These are phyloP conservation scores for Rhinophrynus dorsalis DNA, from an alignment of 2,797 vertebrate species.

Conservation along the genomic window DNA sequence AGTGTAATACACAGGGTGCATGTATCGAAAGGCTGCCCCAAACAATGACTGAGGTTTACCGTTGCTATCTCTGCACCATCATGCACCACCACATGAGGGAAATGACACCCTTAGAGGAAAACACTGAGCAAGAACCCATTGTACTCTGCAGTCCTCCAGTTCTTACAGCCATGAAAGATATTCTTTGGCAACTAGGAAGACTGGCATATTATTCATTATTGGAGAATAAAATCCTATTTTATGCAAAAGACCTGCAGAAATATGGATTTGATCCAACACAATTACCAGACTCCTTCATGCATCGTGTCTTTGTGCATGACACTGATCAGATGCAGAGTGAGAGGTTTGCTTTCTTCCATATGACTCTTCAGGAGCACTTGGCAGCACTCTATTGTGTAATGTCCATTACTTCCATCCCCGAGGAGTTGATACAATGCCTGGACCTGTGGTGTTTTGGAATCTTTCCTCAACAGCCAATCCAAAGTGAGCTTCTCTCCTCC, in stretches of 20 bases:
- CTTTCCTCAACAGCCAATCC: constrained; percentile 34
- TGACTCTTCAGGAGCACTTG: constrained; percentile 70
- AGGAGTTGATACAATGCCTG: constrained; percentile 61
- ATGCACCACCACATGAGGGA: constrained; percentile 63
- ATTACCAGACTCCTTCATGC: constrained; percentile 62
- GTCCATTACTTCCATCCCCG: constrained; percentile 10
- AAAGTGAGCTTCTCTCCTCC: constrained; percentile 47
- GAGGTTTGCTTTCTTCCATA: constrained; percentile 70
- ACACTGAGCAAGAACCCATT: not conserved
- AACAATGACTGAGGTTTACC: constrained; percentile 69
- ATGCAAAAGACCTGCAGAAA: constrained; percentile 52
- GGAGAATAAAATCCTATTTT: constrained; percentile 63
- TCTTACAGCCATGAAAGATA: constrained; percentile 49
- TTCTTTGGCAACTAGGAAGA: constrained; percentile 59
- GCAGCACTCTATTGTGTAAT: constrained; percentile 64
- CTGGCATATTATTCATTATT: constrained; percentile 64
- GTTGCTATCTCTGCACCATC: constrained; percentile 62
- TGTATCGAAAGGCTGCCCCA: constrained; percentile 58
- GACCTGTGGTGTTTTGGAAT: constrained; percentile 67
- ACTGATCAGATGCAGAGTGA: constrained; percentile 56
- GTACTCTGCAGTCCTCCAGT: constrained; percentile 1
- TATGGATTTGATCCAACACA: constrained; percentile 56
- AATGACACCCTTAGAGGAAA: constrained; percentile 29
- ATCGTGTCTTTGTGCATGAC: constrained; percentile 60
- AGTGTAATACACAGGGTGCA: not conserved